A percentile compares a stretch with the other conserved stretches of the same genome.
These are phyloP conservation scores for Danio rerio DNA, from an alignment of 2,113 vertebrate species.

Conservation along the genomic window DNA sequence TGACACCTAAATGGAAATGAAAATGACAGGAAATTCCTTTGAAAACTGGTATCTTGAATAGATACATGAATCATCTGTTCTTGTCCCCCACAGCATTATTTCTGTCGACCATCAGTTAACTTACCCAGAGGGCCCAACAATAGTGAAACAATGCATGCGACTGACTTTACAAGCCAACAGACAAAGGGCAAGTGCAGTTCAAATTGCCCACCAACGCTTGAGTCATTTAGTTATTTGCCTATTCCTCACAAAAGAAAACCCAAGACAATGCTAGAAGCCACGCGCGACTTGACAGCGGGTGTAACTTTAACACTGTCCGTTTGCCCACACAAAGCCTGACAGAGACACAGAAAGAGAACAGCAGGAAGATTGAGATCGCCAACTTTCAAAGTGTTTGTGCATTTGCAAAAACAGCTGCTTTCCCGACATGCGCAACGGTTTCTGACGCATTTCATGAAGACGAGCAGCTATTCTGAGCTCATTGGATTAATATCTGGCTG, in stretches of 20 bases:
- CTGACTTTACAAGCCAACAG: conserved; percentile 7
- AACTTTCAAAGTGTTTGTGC: conserved; percentile 40
- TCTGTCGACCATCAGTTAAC: not conserved
- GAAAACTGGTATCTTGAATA: not conserved
- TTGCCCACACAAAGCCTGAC: conserved; percentile 29
- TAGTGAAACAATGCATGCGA: conserved; percentile 30
- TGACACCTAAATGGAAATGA: not conserved
- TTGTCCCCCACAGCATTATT: conserved; percentile 3
- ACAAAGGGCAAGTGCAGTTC: conserved; percentile 45
- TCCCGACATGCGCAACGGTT: not conserved
- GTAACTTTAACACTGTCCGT: conserved; percentile 36
- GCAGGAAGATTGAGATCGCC: conserved; percentile 1
- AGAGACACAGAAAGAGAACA: conserved; percentile 20
- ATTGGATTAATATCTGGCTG: conserved; percentile 13
- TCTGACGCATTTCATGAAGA: not conserved
- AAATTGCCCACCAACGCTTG: conserved; percentile 36
- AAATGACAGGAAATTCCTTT: not conserved
- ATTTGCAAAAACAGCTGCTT: conserved; percentile 16
- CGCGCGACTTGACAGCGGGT: conserved; percentile 9
- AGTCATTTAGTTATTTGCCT: not conserved
- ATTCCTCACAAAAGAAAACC: conserved; percentile 33
- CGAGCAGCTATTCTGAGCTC: not conserved
- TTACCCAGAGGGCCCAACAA: conserved; percentile 19
- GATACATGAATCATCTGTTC: conserved; percentile 23
- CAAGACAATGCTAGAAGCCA: conserved; percentile 39